Conservation (phyloP, 2,888 invertebrate genomes). For the Meandrusa payeni region DNA sequence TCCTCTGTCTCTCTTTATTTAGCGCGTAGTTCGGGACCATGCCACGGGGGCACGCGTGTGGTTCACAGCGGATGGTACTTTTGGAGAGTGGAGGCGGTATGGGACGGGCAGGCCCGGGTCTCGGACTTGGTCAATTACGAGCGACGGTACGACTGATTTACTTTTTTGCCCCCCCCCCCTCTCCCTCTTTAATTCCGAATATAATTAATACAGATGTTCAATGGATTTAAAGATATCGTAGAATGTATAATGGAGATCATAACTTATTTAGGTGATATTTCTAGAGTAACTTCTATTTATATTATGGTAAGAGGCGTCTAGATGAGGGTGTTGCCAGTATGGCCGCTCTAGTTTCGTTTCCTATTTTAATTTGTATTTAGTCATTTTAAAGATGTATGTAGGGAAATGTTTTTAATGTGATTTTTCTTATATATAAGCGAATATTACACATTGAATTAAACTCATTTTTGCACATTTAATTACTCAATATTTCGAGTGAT, state of each 20-base stretch:
- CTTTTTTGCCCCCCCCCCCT: conserved; percentile 9
- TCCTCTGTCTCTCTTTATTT: conserved; percentile 31
- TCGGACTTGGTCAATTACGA: conserved; percentile 31
- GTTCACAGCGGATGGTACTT: not conserved
- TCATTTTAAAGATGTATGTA: conserved; percentile 15
- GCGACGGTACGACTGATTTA: conserved; percentile 31
- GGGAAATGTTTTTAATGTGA: conserved; percentile 7
- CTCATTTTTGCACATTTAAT: no score
- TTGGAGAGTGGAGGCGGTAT: not conserved
- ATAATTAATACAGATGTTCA: conserved; percentile 1
- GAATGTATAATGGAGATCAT: conserved; percentile 3
- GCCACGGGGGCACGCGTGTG: conserved; percentile 18
- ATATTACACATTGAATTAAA: no score
- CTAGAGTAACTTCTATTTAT: conserved; percentile 23
- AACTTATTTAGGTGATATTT: conserved; percentile 22
- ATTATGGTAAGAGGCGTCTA: conserved; percentile 7
- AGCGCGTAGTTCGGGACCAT: conserved; percentile 25
- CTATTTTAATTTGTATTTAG: conserved; percentile 21
- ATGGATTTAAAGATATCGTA: not conserved
- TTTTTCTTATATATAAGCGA: no score
- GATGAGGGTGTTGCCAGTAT: conserved; percentile 10
- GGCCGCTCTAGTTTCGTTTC: conserved; percentile 13
- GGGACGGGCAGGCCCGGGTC: conserved; percentile 12
- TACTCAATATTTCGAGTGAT: no score
- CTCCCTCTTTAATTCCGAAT: conserved; percentile 9